Evolutionary conservation across 2,888 invertebrate genomes (phyloP), one percentile per base, ranked within the genome.

Genomic region (Phyllotreta striolata): DNA sequence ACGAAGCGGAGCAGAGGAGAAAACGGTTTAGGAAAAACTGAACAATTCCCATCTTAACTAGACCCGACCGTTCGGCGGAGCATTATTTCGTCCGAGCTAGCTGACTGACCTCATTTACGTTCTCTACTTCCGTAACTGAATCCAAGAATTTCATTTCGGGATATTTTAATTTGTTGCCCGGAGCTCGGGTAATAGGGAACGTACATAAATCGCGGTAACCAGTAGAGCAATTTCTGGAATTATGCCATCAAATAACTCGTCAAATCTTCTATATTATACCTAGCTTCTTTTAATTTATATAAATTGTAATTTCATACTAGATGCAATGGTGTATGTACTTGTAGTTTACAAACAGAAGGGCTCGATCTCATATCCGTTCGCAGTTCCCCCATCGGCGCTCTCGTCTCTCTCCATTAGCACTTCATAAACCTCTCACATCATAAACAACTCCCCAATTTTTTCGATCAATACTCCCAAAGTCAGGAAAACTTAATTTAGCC

Each of bases 401-500:
- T 57, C n/a, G 1, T 43, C 39, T 54, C 46, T 57, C 41, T 44
- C 56, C 57, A 60, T 64, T 61, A 57, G 52, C 61, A 59, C 59
- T 59, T 43, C 64, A 64, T 64, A 60, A 55, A 60, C 52, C 55
- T 62, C 64, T 56, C 65, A 65, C 65, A 60, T 62, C 62, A 62
- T 65, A 68, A 68, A 68, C 66, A 60, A 54, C 66, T 66, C 55
- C 65, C 65, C 62, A 65, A 62, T 68, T 66, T 64, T 66, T 64
- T 64, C 68, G 64, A 68, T 68, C 68, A 66, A 68, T 68, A 64
- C 60, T 46, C 61, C 60, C 66, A 66, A 64, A 68, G 61, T 66
- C 52, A 62, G 64, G 66, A 64, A 63, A 66, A 68, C 68, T 68
- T 66, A 68, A 68, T 68, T 68, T 68, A 62, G 62, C 68, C 68